phyloP scores from a whole-genome alignment of 2,113 vertebrate genomes.

The Scalopus aquaticus region DNA sequence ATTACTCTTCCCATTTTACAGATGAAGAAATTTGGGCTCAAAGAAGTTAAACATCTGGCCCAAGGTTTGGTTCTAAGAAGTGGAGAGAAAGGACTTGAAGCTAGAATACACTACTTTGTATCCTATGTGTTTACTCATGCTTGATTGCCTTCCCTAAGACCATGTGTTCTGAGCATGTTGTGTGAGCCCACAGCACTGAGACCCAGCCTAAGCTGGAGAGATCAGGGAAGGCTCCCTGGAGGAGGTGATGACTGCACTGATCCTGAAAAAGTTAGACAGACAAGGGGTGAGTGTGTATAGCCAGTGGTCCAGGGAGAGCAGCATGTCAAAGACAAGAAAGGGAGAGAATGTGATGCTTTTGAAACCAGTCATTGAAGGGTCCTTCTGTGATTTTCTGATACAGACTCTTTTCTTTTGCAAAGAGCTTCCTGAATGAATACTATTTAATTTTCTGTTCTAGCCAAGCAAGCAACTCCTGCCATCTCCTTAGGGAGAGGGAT shows the following conservation, averaged over 20 bases:
- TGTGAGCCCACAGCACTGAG: not conserved
- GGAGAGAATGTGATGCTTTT: not conserved
- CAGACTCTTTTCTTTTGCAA: not conserved
- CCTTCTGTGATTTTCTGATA: not conserved
- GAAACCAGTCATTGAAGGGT: not conserved
- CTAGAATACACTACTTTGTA: not conserved
- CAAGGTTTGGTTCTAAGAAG: not conserved
- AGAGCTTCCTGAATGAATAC: not conserved
- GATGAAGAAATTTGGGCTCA: not conserved
- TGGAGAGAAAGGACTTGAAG: not conserved
- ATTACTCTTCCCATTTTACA: not conserved
- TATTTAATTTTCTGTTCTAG: conserved; percentile 48
- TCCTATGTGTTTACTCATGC: not conserved
- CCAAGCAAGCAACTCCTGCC: not conserved
- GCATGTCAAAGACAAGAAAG: not conserved
- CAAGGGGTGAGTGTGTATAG: too few relatives aligned
- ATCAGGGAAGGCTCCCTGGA: conserved; percentile 4
- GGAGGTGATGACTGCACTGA: not conserved
- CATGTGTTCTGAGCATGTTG: not conserved
- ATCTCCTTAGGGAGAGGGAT: not conserved
- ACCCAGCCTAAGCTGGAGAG: not conserved
- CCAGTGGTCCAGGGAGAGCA: not conserved
- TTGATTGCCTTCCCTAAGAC: not conserved
- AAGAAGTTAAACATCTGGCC: not conserved
- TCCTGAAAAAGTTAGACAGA: not conserved